phyloP scores from a whole-genome alignment of 2,113 vertebrate genomes.

The Mastomys coucha region DNA sequence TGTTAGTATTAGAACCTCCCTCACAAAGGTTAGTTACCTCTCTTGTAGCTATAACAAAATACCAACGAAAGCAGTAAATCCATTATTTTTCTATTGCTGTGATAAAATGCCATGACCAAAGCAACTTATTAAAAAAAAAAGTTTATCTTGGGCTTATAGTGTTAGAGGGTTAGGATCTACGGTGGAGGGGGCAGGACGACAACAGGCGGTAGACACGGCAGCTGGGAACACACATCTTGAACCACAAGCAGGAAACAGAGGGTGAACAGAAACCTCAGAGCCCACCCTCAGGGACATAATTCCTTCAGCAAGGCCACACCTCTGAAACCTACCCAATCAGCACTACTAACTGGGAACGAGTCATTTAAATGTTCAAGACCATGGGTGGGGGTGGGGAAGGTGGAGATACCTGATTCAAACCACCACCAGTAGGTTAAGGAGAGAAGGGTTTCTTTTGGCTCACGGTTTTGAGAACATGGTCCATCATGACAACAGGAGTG shows the following conservation, averaged over 20 bases:
- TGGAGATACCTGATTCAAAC: neutral
- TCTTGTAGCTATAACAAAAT: neutral
- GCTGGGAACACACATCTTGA: neutral
- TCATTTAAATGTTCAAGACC: no score
- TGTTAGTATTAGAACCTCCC: no score
- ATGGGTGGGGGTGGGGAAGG: neutral
- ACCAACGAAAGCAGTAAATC: neutral
- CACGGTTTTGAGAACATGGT: neutral
- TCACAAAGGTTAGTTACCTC: neutral
- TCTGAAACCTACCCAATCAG: neutral
- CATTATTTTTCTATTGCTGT: neutral
- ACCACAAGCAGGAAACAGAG: neutral
- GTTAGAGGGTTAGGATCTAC: neutral
- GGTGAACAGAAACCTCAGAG: neutral
- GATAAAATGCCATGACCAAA: neutral
- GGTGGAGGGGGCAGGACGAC: no score
- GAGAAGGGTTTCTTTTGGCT: neutral
- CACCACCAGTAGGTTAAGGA: no score
- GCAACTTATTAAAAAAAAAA: neutral
- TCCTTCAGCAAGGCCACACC: neutral
- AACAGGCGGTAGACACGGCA: neutral
- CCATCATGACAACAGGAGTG: neutral
- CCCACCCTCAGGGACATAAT: neutral
- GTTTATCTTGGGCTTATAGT: neutral
- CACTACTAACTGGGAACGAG: neutral